These are phyloP conservation scores for Polypedilum vanderplanki DNA, from an alignment of 1,140 invertebrate genomes.

Conservation along the genomic window DNA sequence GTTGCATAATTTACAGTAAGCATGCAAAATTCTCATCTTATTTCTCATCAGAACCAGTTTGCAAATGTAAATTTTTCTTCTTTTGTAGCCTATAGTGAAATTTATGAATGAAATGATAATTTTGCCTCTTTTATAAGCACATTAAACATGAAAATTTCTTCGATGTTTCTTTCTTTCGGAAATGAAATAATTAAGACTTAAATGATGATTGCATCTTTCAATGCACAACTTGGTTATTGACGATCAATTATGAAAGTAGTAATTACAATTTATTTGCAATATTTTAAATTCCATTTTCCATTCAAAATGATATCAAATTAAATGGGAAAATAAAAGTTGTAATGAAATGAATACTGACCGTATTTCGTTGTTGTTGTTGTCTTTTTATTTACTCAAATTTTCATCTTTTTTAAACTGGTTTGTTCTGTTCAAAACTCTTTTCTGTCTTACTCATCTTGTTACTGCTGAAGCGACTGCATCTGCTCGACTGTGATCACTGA, in stretches of 20 bases:
- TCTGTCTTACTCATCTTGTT: background rate
- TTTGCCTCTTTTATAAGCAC: background rate
- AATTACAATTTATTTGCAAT: slow-evolving; percentile 15
- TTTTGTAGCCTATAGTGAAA: slow-evolving; percentile 12
- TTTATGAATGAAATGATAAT: slow-evolving; percentile 15
- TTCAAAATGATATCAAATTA: slow-evolving; percentile 13
- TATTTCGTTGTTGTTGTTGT: background rate
- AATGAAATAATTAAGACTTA: background rate
- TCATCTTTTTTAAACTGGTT: slow-evolving; percentile 1
- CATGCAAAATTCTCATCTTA: background rate
- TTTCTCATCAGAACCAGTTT: background rate
- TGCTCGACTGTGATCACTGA: background rate
- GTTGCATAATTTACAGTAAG: slow-evolving; percentile 18
- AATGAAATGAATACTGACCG: background rate
- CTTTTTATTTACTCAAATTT: slow-evolving; percentile 13
- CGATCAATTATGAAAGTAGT: slow-evolving; percentile 12
- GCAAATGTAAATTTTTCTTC: background rate
- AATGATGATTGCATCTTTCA: background rate
- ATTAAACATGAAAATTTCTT: background rate
- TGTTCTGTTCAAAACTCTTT: background rate
- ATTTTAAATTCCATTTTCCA: background rate
- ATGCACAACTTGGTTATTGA: background rate
- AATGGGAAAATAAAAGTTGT: slow-evolving; percentile 18
- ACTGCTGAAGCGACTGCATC: background rate
- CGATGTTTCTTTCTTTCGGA: background rate